These are phyloP conservation scores for Uloborus plumipes DNA, from an alignment of 2,888 invertebrate genomes.

Conservation along the genomic window DNA sequence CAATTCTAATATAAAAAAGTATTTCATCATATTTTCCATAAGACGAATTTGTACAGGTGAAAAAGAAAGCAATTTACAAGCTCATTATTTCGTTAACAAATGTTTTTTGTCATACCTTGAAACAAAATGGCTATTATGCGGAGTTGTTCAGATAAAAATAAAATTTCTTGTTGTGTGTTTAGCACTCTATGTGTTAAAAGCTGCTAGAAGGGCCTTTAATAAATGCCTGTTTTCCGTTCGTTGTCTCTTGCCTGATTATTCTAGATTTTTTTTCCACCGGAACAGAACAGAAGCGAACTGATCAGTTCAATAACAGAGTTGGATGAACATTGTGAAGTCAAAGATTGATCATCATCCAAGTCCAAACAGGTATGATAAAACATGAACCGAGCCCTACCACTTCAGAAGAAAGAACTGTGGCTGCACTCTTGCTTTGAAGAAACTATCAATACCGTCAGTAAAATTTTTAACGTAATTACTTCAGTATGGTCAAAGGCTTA, in stretches of 20 bases:
- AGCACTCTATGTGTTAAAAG: conserved; percentile 56
- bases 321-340: no score
- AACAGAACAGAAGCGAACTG: neutral
- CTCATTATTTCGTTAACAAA: conserved; percentile 56
- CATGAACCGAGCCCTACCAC: no score
- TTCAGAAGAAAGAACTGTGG: no score
- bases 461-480: no score
- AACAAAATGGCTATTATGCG: conserved; percentile 27
- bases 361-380: no score
- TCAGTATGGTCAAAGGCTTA: no score
- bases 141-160: conserved; percentile 27
- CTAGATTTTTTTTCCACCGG: neutral
- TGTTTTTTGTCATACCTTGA: conserved; percentile 43
- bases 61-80: conserved; percentile 49
- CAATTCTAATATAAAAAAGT: conserved; percentile 27
- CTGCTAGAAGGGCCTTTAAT: conserved; percentile 57
- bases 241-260: conserved; percentile 14
- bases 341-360: no score
- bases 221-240: conserved; percentile 54
- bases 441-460: no score
- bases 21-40: conserved; percentile 47
- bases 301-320: no score
- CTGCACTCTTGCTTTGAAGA: no score
- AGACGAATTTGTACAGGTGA: conserved; percentile 36
- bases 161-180: conserved; percentile 47